Evolutionary conservation across 2,113 vertebrate species (phyloP).

Genomic region (Noctilio leporinus): DNA sequence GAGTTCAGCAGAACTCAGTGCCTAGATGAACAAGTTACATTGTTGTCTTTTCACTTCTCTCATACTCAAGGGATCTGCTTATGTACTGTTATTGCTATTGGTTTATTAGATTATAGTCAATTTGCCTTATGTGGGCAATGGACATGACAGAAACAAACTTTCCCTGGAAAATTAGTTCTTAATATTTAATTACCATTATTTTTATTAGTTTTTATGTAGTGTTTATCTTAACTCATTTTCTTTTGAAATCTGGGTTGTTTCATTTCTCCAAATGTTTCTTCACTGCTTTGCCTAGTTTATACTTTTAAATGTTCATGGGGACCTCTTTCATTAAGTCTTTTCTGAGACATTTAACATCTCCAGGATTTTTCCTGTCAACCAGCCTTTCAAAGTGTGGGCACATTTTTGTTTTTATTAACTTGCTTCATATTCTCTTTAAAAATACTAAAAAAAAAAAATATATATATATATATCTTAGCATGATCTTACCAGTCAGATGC

Average conservation of each 20-base stretch:
- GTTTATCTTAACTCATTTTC: not conserved
- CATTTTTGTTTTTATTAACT: not conserved
- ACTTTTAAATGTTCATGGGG: not conserved
- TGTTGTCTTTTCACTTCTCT: not conserved
- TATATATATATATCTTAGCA: not conserved
- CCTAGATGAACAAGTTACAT: not conserved
- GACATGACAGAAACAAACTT: not conserved
- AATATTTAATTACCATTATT: not conserved
- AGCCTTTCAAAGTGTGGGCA: not conserved
- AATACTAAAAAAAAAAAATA: not conserved
- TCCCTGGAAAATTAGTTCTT: not conserved
- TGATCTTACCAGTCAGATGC: not conserved
- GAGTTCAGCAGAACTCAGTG: not conserved
- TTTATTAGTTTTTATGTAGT: not conserved
- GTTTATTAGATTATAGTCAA: not conserved
- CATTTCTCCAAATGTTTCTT: not conserved
- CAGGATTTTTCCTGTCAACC: not conserved
- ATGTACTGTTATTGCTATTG: not conserved
- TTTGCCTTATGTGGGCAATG: not conserved
- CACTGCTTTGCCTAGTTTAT: not conserved
- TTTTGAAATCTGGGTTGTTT: not conserved
- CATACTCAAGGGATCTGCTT: not conserved
- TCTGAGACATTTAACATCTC: not conserved
- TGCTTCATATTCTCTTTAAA: not conserved
- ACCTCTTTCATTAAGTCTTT: not conserved